A percentile compares a stretch with the other conserved stretches of the same genome.
Conservation (phyloP, 1,140 invertebrate species). For the Steinernema feltiae region DNA sequence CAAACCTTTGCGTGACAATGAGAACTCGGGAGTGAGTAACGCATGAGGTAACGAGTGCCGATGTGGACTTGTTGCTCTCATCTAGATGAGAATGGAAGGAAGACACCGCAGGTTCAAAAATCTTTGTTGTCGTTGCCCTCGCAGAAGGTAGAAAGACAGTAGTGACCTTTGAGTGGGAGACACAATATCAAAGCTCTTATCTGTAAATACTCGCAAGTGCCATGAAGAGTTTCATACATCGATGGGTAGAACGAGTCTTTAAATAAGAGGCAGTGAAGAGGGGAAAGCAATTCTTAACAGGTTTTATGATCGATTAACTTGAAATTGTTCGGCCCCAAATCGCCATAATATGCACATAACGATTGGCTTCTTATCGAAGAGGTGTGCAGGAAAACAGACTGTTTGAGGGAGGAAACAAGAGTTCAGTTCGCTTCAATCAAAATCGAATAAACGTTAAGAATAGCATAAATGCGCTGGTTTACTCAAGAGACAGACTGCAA, state of each 20-base stretch:
- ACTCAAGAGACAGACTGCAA: neutral
- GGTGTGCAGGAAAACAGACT: neutral
- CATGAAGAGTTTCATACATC: neutral
- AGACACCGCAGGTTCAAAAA: no score
- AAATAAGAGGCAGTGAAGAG: neutral
- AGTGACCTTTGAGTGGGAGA: no score
- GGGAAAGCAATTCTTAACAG: neutral
- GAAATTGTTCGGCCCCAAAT: neutral
- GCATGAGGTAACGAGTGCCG: slow-evolving; percentile 4
- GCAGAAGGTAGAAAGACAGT: no score
- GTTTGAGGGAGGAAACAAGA: neutral
- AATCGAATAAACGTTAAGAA: no score
- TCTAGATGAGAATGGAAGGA: neutral
- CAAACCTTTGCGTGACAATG: neutral
- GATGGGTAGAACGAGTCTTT: neutral
- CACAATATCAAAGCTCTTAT: slow-evolving; percentile 14
- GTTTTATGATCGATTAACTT: neutral
- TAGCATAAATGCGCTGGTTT: neutral
- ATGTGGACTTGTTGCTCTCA: slow-evolving; percentile 2
- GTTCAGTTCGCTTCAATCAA: no score
- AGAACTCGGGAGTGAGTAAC: neutral
- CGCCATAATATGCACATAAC: neutral
- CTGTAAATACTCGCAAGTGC: neutral
- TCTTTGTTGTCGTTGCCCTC: no score
- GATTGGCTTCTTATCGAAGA: no score